A percentile compares a stretch with the other conserved stretches of the same genome.
phyloP scores from a whole-genome alignment of 1,140 invertebrate species.

The Holcopasites calliopsidis region DNA sequence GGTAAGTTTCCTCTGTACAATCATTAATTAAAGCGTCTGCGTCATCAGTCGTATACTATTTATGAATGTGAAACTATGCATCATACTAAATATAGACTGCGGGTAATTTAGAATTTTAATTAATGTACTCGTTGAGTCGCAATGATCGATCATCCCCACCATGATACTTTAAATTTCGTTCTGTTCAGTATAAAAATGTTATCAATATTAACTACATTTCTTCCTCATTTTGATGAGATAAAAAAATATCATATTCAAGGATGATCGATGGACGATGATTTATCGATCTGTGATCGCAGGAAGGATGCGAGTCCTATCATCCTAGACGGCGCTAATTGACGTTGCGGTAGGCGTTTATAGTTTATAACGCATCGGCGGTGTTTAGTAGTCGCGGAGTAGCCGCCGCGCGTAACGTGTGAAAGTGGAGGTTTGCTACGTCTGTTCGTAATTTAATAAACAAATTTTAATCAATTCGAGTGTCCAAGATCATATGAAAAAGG shows the following conservation, averaged over 20 bases:
- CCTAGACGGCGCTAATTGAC: constrained; percentile 8
- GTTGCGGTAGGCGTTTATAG: constrained; percentile 2
- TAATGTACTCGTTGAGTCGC: not conserved
- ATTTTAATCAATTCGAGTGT: not conserved
- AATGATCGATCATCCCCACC: not conserved
- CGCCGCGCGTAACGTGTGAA: constrained; percentile 16
- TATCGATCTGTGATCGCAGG: too few species aligned
- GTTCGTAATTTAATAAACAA: not conserved
- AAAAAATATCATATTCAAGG: not conserved
- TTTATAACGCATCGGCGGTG: constrained; percentile 19
- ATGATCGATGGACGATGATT: not conserved
- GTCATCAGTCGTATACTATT: constrained; percentile 39
- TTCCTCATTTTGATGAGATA: not conserved
- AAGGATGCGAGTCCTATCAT: too few species aligned
- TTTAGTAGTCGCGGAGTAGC: constrained; percentile 25
- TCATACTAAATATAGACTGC: not conserved
- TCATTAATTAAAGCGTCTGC: constrained; percentile 33
- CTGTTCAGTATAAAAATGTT: too few species aligned
- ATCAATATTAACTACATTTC: not conserved
- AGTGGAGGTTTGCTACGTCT: not conserved
- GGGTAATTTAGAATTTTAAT: constrained; percentile 31
- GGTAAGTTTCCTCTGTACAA: not conserved
- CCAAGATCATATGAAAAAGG: not conserved
- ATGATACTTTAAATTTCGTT: not conserved
- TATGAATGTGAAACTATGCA: constrained; percentile 12